Base-by-base conservation (phyloP, 2,888 invertebrate genomes). In the Trichopria drosophilae region DNA sequence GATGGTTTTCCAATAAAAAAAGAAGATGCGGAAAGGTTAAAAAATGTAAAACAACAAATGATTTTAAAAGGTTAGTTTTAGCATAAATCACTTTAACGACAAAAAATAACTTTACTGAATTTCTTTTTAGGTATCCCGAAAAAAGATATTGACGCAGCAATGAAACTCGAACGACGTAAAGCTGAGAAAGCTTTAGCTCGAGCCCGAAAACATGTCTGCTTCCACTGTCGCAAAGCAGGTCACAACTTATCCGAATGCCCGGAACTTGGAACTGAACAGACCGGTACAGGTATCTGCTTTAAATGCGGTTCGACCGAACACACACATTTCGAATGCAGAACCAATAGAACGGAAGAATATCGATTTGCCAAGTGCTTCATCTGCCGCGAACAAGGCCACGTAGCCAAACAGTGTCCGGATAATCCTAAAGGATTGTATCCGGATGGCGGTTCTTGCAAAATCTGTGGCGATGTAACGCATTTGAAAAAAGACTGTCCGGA, bases 251-350 rank as follows among this genome's bases (percentile, higher is more conserved):
- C 88, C 0, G 88, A 91, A 54, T 93, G 93, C 76, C 91, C 92
- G 0, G 82, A 86, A 39, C 66, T 85, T 10, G 80, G 79, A 59
- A 78, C 79, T 6, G 80, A 81, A 61, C 79, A 80, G 66, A 71
- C 77, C 0, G 80, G 78, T 4, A 82, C 82, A 39, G 89, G 88
- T 6, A 83, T 92, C 37, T 93, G 93, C 67, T 93, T 88, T 68
- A 92, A 92, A 73, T 93, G 93, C 76, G 93, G 93, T 1, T 92
- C 92, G 0, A 89, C 89, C 4, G 93, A 93, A 70, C 93, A 93
- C 68, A 84, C 83, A 9, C 85, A 87, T 64, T 84, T 84, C 68
- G 83, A 86, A 66, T 88, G 88, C 64, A 84, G 83, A 78, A 85
- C 86, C 1, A 81, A 81, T 24, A 81, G 77, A 59, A 80, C 81